Percentiles rank a stretch among this genome's conserved stretches.
phyloP scores from a whole-genome alignment of 2,113 vertebrate species.

The Pollachius pollachius region DNA sequence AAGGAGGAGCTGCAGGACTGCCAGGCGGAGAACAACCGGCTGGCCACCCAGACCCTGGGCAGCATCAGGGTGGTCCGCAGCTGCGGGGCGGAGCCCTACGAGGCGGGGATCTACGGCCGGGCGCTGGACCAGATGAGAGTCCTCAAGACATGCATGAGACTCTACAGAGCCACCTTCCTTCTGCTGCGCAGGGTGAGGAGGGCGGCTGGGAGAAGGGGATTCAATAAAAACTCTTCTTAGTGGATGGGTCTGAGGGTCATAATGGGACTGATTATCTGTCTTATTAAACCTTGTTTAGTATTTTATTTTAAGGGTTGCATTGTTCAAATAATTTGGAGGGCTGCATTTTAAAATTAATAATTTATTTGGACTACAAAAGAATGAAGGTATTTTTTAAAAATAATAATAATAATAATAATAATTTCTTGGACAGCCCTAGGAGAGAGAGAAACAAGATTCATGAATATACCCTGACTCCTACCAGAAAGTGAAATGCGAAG shows the following conservation, averaged over 20 bases:
- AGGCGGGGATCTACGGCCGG: constrained; percentile 66
- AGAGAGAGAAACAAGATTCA: too few relatives aligned
- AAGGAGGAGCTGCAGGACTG: constrained; percentile 76
- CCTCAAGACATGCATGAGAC: constrained; percentile 57
- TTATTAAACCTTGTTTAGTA: too few relatives aligned
- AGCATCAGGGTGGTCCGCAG: constrained; percentile 77
- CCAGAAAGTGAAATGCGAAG: too few relatives aligned
- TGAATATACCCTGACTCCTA: too few relatives aligned
- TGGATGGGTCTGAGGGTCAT: background rate
- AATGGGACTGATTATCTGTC: too few relatives aligned
- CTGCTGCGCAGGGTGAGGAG: constrained; percentile 70
- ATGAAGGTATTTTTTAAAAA: background rate
- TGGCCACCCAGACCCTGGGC: constrained; percentile 70
- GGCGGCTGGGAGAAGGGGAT: background rate
- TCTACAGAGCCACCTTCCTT: constrained; percentile 47
- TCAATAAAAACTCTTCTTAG: background rate
- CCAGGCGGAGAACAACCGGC: constrained; percentile 66
- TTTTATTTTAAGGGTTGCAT: too few relatives aligned
- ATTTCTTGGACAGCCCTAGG: too few relatives aligned
- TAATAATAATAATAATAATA: too few relatives aligned
- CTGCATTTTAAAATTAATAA: background rate
- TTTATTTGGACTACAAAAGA: background rate
- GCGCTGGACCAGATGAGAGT: constrained; percentile 59
- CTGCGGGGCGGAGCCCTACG: constrained; percentile 74
- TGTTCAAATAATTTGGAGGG: background rate